phyloP scores from a whole-genome alignment of 2,797 vertebrate species.

The Choloepus didactylus region DNA sequence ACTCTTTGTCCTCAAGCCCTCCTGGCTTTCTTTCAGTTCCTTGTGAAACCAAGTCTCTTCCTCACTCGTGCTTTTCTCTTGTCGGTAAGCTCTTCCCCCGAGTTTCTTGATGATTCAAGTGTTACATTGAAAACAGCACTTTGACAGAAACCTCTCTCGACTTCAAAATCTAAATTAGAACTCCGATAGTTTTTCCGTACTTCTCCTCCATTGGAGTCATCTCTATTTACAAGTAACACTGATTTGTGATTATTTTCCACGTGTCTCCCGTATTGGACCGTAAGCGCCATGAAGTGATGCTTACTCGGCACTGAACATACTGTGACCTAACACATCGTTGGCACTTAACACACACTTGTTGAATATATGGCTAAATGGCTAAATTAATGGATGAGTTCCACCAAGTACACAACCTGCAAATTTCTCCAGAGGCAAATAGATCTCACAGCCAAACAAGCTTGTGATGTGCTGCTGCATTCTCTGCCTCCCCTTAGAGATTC shows the following conservation, averaged over 20 bases:
- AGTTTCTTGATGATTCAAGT: neutral
- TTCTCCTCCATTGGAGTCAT: neutral
- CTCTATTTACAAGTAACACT: neutral
- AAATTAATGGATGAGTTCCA: neutral
- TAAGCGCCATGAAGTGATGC: neutral
- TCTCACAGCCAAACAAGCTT: neutral
- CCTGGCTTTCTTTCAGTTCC: neutral
- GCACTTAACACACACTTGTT: neutral
- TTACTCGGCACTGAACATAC: neutral
- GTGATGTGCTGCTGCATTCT: neutral
- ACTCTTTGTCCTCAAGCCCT: neutral
- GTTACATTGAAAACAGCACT: neutral
- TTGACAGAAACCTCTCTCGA: conserved; percentile 11
- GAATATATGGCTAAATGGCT: neutral
- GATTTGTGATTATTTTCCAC: neutral
- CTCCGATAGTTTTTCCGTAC: neutral
- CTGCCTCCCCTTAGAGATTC: neutral
- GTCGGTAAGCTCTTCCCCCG: neutral
- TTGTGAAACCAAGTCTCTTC: neutral
- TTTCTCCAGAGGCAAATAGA: neutral
- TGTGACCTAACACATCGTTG: neutral
- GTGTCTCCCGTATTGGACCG: neutral
- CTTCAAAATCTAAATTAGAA: neutral
- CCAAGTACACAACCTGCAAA: neutral
- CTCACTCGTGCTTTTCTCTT: neutral